Percentiles rank a stretch among this genome's conserved stretches.
These are phyloP conservation scores for Drosophila incognita DNA, from an alignment of 2,888 invertebrate genomes.

Conservation along the genomic window DNA sequence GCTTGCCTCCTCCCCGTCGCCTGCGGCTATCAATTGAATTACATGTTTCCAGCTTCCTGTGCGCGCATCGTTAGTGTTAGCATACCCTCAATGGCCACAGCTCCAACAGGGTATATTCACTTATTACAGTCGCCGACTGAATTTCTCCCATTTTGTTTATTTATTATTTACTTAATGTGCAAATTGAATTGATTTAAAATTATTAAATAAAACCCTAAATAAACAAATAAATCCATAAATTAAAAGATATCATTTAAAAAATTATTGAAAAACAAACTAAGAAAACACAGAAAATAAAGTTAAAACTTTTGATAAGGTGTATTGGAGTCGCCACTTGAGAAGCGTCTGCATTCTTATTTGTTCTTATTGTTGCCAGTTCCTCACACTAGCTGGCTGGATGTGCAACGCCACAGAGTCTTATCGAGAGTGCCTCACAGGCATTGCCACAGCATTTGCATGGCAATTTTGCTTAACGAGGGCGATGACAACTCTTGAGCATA, in stretches of 20 bases:
- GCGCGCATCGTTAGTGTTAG: constrained; percentile 66
- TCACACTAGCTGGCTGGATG: constrained; percentile 44
- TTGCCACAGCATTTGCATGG: constrained; percentile 65
- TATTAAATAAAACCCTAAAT: no score
- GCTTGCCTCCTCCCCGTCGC: constrained; percentile 16
- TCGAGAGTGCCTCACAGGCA: constrained; percentile 37
- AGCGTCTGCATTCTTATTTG: constrained; percentile 2
- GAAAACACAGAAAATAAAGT: no score
- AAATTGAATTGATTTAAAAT: no score
- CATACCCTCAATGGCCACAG: constrained; percentile 17
- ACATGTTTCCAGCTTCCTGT: constrained; percentile 72
- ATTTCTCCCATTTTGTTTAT: no score
- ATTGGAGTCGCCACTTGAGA: background rate
- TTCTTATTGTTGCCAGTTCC: constrained; percentile 19
- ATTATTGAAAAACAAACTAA: no score
- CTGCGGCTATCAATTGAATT: constrained; percentile 74
- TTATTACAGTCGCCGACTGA: background rate
- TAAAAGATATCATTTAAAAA: no score
- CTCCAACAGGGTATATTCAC: constrained; percentile 8
- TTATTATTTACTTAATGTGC: no score
- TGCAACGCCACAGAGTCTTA: constrained; percentile 33
- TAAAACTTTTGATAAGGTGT: constrained; percentile 6
- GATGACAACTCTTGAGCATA: constrained; percentile 57
- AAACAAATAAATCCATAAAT: no score
- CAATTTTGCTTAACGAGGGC: constrained; percentile 70